These are phyloP conservation scores for Zeus faber DNA, from an alignment of 2,113 vertebrate genomes.

Conservation along the genomic window DNA sequence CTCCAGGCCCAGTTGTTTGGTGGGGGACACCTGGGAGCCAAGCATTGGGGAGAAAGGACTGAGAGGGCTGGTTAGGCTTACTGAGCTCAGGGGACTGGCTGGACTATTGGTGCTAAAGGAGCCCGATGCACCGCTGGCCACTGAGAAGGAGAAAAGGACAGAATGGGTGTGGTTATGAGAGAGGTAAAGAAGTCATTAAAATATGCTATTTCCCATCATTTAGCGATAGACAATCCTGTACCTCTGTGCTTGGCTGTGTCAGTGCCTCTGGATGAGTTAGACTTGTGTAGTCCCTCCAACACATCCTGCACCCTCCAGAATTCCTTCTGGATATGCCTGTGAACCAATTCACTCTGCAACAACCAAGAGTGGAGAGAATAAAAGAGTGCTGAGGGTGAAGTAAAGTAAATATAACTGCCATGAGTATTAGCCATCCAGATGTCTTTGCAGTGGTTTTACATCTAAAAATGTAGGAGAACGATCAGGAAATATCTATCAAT, in stretches of 20 bases:
- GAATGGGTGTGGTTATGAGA: not conserved
- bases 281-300: constrained; percentile 92
- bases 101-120: constrained; percentile 96
- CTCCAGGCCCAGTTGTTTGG: constrained; percentile 84
- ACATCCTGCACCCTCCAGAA: constrained; percentile 97
- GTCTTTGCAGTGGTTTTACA: not conserved
- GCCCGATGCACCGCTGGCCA: constrained; percentile 77
- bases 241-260: constrained; percentile 93
- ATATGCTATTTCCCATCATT: not conserved
- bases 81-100: constrained; percentile 91
- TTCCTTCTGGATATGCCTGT: constrained; percentile 92
- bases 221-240: too few relatives aligned
- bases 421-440: not conserved
- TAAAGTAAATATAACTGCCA: not conserved
- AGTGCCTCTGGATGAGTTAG: constrained; percentile 86
- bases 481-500: not conserved
- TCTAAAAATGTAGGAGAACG: not conserved
- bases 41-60: constrained; percentile 92
- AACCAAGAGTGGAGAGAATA: not conserved
- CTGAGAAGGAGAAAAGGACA: constrained; percentile 55
- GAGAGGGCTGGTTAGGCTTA: constrained; percentile 93
- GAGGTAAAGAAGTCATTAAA: not conserved
- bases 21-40: constrained; percentile 87
- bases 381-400: not conserved
- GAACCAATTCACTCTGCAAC: constrained; percentile 85